Evolutionary conservation across 2,113 vertebrate genomes (phyloP).

Genomic region (Sturnus vulgaris): DNA sequence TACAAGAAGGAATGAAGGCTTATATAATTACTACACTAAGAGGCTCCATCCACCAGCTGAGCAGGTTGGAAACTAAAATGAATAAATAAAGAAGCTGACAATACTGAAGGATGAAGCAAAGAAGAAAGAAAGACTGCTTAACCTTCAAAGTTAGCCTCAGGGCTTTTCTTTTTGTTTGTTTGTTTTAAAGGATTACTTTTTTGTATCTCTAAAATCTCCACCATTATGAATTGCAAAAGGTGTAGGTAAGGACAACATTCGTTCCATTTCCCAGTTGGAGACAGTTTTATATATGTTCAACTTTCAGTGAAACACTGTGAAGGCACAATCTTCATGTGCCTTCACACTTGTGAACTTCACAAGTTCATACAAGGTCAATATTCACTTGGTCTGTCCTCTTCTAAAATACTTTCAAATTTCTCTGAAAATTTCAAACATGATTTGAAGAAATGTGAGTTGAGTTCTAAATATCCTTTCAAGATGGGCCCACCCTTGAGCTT

Average conservation of each 20-base stretch:
- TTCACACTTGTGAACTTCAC: too few relatives aligned
- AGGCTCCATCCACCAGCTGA: not conserved
- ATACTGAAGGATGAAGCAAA: not conserved
- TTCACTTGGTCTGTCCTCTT: not conserved
- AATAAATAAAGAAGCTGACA: not conserved
- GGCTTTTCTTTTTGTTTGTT: not conserved
- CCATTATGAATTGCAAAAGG: not conserved
- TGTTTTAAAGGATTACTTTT: not conserved
- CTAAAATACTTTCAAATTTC: not conserved
- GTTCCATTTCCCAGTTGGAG: not conserved
- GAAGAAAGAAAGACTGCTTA: not conserved
- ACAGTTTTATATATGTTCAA: not conserved
- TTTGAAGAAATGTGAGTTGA: not conserved
- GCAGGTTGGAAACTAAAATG: not conserved
- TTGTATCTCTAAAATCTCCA: not conserved
- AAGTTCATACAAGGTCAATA: not conserved
- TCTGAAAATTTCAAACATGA: not conserved
- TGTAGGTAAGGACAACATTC: not conserved
- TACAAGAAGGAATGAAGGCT: not conserved
- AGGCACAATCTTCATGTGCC: not conserved
- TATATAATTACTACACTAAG: not conserved
- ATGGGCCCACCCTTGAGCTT: not conserved
- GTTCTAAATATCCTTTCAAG: not conserved
- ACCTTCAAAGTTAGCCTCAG: not conserved
- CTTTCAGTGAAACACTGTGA: not conserved